Percentiles rank a stretch among this genome's conserved stretches.
These are phyloP conservation scores for Scaptodrosophila lebanonensis DNA, from an alignment of 1,140 invertebrate genomes.

Conservation along the genomic window DNA sequence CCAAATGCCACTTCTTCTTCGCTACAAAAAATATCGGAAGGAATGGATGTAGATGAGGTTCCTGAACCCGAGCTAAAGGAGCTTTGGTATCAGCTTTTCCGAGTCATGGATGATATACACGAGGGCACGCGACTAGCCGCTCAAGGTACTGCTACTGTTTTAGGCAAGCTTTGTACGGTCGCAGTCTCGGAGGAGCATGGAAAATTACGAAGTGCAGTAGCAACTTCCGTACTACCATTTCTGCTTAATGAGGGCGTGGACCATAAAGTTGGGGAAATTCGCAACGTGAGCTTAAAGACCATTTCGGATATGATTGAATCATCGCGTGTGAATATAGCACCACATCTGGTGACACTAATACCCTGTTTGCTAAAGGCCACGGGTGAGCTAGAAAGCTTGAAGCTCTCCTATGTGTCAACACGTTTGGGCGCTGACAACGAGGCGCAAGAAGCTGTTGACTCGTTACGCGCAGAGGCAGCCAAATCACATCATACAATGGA, in stretches of 20 bases:
- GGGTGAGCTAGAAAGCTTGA: slow-evolving; percentile 88
- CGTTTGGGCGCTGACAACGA: slow-evolving; percentile 82
- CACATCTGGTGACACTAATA: slow-evolving; percentile 88
- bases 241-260: slow-evolving; percentile 88
- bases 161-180: slow-evolving; percentile 90
- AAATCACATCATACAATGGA: slow-evolving; percentile 92
- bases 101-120: slow-evolving; percentile 96
- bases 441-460: slow-evolving; percentile 86
- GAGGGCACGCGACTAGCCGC: slow-evolving; percentile 90
- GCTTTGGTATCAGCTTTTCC: slow-evolving; percentile 89
- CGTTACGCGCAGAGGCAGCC: slow-evolving; percentile 85
- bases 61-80: slow-evolving; percentile 80
- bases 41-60: slow-evolving; percentile 59
- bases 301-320: slow-evolving; percentile 89
- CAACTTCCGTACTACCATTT: slow-evolving; percentile 87
- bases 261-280: slow-evolving; percentile 87
- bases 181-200: slow-evolving; percentile 87
- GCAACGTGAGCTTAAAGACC: slow-evolving; percentile 88
- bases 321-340: slow-evolving; percentile 86
- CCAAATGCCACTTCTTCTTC: not conserved
- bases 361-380: slow-evolving; percentile 90
- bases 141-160: slow-evolving; percentile 84
- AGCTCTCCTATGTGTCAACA: slow-evolving; percentile 88
- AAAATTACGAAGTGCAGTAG: slow-evolving; percentile 86
- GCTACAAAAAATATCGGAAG: slow-evolving; percentile 2